Conservation (phyloP, 2,113 vertebrate genomes). For the Butastur rufipennis region DNA sequence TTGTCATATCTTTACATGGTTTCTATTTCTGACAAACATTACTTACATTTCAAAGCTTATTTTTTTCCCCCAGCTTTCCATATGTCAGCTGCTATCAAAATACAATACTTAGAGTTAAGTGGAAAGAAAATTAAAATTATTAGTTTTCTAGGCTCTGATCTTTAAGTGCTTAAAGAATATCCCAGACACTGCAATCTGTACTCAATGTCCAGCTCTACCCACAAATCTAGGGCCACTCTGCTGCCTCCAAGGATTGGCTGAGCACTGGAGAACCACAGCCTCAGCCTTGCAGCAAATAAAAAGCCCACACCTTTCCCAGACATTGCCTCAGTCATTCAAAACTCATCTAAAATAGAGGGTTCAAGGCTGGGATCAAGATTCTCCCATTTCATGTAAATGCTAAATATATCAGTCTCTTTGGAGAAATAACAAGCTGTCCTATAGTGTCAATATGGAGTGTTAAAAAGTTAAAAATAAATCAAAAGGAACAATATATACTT, state of each 20-base stretch:
- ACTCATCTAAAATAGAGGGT: background rate
- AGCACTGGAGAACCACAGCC: background rate
- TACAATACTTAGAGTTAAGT: background rate
- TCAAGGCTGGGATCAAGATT: background rate
- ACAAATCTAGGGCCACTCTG: background rate
- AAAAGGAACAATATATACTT: background rate
- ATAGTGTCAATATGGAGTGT: background rate
- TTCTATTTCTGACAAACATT: constrained; percentile 23
- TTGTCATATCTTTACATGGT: background rate
- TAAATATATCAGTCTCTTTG: background rate
- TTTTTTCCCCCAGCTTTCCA: background rate
- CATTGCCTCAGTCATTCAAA: background rate
- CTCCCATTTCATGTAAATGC: background rate
- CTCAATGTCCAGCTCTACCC: background rate
- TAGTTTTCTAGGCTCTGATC: background rate
- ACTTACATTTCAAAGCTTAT: background rate
- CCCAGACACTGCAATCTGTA: background rate
- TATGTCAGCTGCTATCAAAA: constrained; percentile 28
- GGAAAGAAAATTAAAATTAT: background rate
- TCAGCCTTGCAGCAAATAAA: background rate
- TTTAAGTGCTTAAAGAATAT: background rate
- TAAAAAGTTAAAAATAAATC: background rate
- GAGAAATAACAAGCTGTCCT: background rate
- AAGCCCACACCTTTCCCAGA: background rate
- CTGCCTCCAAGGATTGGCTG: background rate